Evolutionary conservation across 2,113 vertebrate genomes (phyloP), one percentile per base, ranked within the genome.

Genomic region (Lepidothrix coronata): DNA sequence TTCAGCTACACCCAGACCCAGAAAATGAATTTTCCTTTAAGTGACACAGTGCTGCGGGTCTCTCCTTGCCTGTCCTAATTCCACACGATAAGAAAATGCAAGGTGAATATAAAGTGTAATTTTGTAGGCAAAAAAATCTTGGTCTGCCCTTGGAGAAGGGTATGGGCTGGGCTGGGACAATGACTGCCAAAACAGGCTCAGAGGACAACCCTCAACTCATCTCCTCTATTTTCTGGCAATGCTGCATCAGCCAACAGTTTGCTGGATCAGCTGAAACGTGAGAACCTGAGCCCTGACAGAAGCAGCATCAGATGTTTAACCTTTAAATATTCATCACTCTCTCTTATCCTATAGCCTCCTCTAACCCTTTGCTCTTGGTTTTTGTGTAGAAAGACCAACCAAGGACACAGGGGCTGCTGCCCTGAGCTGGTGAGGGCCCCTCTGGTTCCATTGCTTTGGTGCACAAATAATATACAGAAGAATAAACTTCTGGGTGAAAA

Each of bases 261-360:
- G 88, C 93, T 92, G 91, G 68, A 85, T 96, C 95, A 96, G 96
- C 96, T 85, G 96, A 94, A 97, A 96, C 4, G 9, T 22, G 92
- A 96, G 93, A 88, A 21, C 65, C 88, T 20, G 70, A 57, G 77
- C 73, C 37, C 44, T 67, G 89, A 37, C 76, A 93, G 86, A 30
- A 77, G 90, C 80, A 87, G 95, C 93, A 92, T 96, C 93, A 23
- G 63, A 84, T 95, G 66, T 73, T 96, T 89, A 92, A 93, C 24
- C 76, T 96, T 96, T 87, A 96, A 96, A 96, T 95, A 96, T 94
- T 96, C 84, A 97, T 96, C 67, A 9, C 22, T 43, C 25, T 41
- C 67, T 78, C 65, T 79, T 67, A 78, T 61, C 27, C 1, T 55
- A 51, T 4, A 74, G 79, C 83, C 84, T 80, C 55, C 59, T 59